These are phyloP conservation scores for Fregetta grallaria DNA, from an alignment of 2,113 vertebrate genomes.

Conservation along the genomic window DNA sequence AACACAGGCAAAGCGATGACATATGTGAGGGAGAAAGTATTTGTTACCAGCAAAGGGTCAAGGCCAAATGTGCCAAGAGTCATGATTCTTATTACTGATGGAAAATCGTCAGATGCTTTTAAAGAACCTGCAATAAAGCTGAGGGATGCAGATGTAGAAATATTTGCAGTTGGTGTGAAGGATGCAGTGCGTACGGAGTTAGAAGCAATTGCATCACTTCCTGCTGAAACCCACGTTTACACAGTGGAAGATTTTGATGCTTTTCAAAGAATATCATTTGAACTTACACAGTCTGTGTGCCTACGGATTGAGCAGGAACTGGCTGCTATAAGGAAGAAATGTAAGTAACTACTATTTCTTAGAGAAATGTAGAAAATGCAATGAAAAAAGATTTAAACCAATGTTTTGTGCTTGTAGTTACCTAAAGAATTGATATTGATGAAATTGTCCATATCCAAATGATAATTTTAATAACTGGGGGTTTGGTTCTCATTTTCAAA, in stretches of 20 bases:
- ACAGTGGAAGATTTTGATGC: constrained; percentile 98
- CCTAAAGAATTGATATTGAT: not conserved
- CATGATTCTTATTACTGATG: constrained; percentile 96
- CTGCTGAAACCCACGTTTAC: constrained; percentile 91
- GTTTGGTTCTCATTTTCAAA: not conserved
- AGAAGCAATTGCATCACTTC: constrained; percentile 91
- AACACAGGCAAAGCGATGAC: constrained; percentile 98
- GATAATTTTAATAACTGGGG: not conserved
- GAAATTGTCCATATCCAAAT: not conserved
- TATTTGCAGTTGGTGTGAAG: constrained; percentile 97
- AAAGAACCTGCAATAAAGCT: constrained; percentile 88
- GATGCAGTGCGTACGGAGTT: constrained; percentile 93
- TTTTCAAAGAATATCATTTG: constrained; percentile 95
- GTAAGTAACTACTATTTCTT: constrained; percentile 75
- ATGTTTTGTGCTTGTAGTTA: not conserved
- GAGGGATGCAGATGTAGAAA: constrained; percentile 89
- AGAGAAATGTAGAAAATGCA: not conserved
- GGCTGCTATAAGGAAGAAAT: constrained; percentile 83
- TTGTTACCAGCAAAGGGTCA: constrained; percentile 83
- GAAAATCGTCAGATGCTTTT: constrained; percentile 97
- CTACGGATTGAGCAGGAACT: constrained; percentile 94
- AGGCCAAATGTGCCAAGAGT: constrained; percentile 89
- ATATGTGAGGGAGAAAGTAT: constrained; percentile 91
- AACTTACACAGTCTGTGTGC: constrained; percentile 95
- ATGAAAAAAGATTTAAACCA: not conserved